Base-by-base conservation (phyloP, 2,888 invertebrate species). In the Drosophila prolongata region DNA sequence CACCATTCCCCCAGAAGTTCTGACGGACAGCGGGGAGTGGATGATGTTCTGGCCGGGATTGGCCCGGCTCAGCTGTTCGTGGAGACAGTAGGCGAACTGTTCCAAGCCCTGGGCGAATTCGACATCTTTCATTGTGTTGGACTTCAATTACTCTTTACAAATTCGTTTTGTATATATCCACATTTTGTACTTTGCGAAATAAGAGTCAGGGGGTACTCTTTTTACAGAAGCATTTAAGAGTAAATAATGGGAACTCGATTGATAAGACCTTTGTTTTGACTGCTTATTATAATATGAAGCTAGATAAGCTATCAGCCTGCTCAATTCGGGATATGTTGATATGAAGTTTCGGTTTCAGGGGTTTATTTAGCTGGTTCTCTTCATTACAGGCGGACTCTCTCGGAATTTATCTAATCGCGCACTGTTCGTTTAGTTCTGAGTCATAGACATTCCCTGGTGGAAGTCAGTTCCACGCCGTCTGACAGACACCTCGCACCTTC, bases 21-120 rank as follows among this genome's bases (percentile, higher is more conserved):
- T 76, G 19, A 80, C 43, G 8, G 71, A 76, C 1, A 81, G 44
- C 6, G 85, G 77, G 0, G 81, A 81, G 24, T 49, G 80, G 19
- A 80, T 72, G 19, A 81, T 11, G 54, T 84, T 72, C 13, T 8
- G 49, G 13, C 64, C 24, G 13, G 69, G 52, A 59, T 65, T 66
- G 6, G 40, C 16, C 1, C 40, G 13, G 6, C 56, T 24, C 6
- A 83, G 11, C 1, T 69, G 50, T 1, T 60, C 42, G 14, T 71
- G 78, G 2, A 80, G 37, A 11, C 34, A 27, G 9, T 57, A 53
- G 3, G 67, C 27, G 44, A 80, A 84, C 0, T 8, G 11, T 27
- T 79, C 75, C 61, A 81, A 35, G 1, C 62, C 58, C 2, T 19
- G 47, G 34, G 35, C 16, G 3, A 76, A 72, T 8, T 44, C 55